Base-by-base conservation (phyloP, 2,797 vertebrate species). In the Etheostoma perlongum region DNA sequence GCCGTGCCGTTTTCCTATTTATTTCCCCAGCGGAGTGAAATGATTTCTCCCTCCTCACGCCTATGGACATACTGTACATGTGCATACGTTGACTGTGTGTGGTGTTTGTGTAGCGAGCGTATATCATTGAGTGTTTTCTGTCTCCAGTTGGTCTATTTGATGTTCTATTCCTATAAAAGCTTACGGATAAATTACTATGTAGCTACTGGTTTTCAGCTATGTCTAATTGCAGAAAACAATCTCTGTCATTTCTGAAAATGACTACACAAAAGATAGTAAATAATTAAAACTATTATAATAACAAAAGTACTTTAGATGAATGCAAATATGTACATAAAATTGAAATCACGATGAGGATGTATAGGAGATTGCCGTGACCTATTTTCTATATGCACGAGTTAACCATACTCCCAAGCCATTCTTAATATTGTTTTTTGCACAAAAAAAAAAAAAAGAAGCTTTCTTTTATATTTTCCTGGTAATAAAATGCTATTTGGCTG, bases 1-100 rank as follows among this genome's bases (percentile, higher is more conserved):
- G 71, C 78, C 23, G 90, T 74, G 69, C 72, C 40, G 66, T 84
- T 85, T 87, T 65, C 30, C 69, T 47, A 16, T 75, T 86, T 74
- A 16, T 54, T 49, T 2, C 36, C 59, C 70, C 70, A 64, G 70
- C 19, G 7, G 61, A 54, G 44, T 47, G 61, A 88, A 77, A 84
- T 58, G 52, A 68, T 72, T 83, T 71, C 65, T 49, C 30, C 63
- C 63, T 58, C 33, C 55, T 5, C 30, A 18, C 44, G 58, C 58
- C 79, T 75, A 78, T 70, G 44, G 75, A 75, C 76, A 74, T 67
- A 33, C 19, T 30, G 30, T 30, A 30, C 30, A 30, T 30, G 55
- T 5, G 6, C 23, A 62, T 51, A n/a, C 8, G 1, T 27, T 16
- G 33, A 63, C 46, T 47, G 19, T 52, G 27, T 63, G 72, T 71